Conservation (phyloP, 2,797 vertebrate genomes). For the Denticeps clupeoides region DNA sequence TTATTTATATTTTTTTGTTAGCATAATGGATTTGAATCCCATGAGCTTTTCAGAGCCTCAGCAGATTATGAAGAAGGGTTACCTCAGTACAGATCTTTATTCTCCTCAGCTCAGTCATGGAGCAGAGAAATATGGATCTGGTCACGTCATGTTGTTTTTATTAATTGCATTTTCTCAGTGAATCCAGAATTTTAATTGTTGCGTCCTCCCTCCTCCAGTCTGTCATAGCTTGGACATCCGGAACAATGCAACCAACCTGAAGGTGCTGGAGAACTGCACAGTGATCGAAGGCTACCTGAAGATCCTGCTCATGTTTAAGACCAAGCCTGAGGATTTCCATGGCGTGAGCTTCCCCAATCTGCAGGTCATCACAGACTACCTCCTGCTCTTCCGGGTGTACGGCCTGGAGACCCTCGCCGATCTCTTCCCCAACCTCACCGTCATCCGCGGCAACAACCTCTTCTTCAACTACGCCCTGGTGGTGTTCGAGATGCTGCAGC, state of each 20-base stretch:
- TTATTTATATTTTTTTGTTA: too few relatives aligned
- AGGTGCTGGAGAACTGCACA: constrained; percentile 80
- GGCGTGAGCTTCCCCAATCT: constrained; percentile 84
- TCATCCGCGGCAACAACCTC: constrained; percentile 85
- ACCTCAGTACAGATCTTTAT: too few relatives aligned
- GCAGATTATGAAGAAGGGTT: too few relatives aligned
- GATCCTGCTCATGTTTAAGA: constrained; percentile 90
- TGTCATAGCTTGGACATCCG: constrained; percentile 89
- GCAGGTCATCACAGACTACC: constrained; percentile 84
- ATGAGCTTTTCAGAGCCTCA: too few relatives aligned
- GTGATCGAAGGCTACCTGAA: constrained; percentile 94
- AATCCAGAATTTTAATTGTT: too few relatives aligned
- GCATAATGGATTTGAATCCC: too few relatives aligned
- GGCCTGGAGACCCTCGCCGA: constrained; percentile 85
- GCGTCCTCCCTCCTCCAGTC: too few relatives aligned
- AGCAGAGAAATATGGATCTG: too few relatives aligned
- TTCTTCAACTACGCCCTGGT: constrained; percentile 97
- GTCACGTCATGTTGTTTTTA: too few relatives aligned
- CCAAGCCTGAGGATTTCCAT: constrained; percentile 80
- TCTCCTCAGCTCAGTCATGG: too few relatives aligned
- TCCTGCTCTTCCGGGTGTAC: constrained; percentile 88
- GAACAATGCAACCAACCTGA: constrained; percentile 80
- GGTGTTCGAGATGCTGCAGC: constrained; percentile 92
- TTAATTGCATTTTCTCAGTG: too few relatives aligned
- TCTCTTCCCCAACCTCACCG: constrained; percentile 90